Evolutionary conservation across 2,113 vertebrate genomes (phyloP), one percentile per base, ranked within the genome.

Genomic region (Tupaia chinensis): DNA sequence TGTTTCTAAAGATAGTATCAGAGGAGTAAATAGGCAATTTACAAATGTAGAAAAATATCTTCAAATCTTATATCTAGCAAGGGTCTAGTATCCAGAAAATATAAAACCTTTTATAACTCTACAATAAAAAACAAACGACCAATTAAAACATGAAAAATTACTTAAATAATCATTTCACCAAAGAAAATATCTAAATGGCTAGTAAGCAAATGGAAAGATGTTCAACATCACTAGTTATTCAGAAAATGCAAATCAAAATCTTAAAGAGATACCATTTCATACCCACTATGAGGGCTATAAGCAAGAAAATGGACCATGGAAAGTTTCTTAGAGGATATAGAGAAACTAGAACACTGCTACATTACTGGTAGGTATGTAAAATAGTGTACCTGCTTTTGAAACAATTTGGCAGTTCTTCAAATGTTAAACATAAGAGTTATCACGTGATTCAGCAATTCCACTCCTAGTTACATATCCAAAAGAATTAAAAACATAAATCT

Each of bases 31-130:
- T 73, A 87, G 70, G 72, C 5, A 54, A 84, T 4, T 19, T 93
- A 73, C 16, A 87, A 76, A 74, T 44, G 22, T 77, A n/a, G 88
- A 3, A 89, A 76, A 70, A 80, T 58, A 94, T 84, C 69, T 85
- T 1, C 44, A 89, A 85, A 44, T 74, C 27, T 53, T 73, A 29
- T 56, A 15, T 58, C 87, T 70, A n/a, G 85, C 29, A 82, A 93
- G 54, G 11, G 5, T 70, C 73, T 80, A 63, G 20, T 53, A 88
- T 54, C 27, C 25, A 80, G 60, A 84, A 68, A 23, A 65, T 9
- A 73, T 34, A 25, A 73, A 86, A 83, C 87, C 23, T 85, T 56
- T 76, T 56, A 53, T 29, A 95, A 74, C 1, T 87, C 20, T 27
- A 87, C 14, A 87, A 56, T 53, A 32, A 87, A 89, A 90, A 91